Evolutionary conservation across 2,797 vertebrate species (phyloP).

Genomic region (Anas capensis): DNA sequence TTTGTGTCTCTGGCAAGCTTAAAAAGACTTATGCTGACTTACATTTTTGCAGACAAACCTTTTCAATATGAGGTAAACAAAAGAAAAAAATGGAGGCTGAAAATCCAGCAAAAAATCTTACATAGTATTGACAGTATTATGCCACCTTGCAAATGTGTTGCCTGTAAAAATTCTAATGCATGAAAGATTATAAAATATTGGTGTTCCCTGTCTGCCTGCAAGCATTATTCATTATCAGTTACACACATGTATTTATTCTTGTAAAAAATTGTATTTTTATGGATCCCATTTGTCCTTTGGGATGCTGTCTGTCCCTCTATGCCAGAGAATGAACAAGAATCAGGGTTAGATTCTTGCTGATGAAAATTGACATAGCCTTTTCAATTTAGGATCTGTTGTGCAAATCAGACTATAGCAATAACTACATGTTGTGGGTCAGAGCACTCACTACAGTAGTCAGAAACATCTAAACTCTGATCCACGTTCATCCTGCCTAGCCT

Average conservation of each 20-base stretch:
- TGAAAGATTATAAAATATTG: background rate
- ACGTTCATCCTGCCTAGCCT: background rate
- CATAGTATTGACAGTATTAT: background rate
- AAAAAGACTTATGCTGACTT: background rate
- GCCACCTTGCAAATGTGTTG: background rate
- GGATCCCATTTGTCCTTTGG: background rate
- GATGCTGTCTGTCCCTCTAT: background rate
- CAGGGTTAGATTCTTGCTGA: background rate
- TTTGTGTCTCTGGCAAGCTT: background rate
- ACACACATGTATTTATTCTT: background rate
- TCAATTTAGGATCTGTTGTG: background rate
- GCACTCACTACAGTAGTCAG: background rate
- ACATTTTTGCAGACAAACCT: too few relatives aligned
- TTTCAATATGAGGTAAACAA: too few relatives aligned
- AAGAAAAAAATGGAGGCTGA: background rate
- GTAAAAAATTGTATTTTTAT: background rate
- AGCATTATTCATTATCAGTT: background rate
- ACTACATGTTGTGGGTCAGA: background rate
- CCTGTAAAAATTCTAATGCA: background rate
- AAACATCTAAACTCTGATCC: background rate
- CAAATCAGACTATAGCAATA: background rate
- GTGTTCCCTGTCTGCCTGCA: background rate
- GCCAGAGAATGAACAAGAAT: background rate
- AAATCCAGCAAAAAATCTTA: background rate
- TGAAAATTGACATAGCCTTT: background rate